Percentiles rank a stretch among this genome's conserved stretches.
phyloP scores from a whole-genome alignment of 2,113 vertebrate genomes.

The Alethe diademata region DNA sequence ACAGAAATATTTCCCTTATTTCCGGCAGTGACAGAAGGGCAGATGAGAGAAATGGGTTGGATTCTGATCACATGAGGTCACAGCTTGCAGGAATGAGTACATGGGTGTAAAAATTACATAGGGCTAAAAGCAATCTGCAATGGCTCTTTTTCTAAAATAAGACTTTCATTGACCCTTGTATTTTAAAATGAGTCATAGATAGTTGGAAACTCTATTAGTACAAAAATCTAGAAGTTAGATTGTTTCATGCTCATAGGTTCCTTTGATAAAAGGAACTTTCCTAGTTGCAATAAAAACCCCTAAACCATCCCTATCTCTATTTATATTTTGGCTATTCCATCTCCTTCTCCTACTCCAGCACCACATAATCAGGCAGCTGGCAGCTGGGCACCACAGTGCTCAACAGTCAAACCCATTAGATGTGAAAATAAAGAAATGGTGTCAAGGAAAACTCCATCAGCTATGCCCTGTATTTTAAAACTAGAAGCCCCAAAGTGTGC shows the following conservation, averaged over 20 bases:
- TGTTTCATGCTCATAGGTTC: background rate
- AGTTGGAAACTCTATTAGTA: background rate
- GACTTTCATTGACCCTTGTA: background rate
- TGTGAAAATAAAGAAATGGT: background rate
- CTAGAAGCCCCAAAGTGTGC: background rate
- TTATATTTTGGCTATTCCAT: background rate
- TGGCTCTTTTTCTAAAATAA: background rate
- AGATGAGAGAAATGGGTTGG: background rate
- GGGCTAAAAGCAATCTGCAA: background rate
- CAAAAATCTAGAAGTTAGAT: background rate
- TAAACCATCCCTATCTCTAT: background rate
- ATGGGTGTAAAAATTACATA: background rate
- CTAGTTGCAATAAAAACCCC: background rate
- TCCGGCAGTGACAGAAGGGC: background rate
- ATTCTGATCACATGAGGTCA: background rate
- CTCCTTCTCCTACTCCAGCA: background rate
- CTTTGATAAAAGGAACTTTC: background rate
- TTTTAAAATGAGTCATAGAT: background rate
- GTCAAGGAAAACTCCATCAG: background rate
- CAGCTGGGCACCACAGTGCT: background rate
- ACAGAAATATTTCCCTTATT: slow-evolving; percentile 39
- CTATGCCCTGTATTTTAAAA: background rate
- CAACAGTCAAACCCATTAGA: background rate
- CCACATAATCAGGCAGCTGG: background rate
- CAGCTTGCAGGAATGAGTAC: background rate